Conservation (phyloP, 2,113 vertebrate genomes). For the Rhinichthys klamathensis region DNA sequence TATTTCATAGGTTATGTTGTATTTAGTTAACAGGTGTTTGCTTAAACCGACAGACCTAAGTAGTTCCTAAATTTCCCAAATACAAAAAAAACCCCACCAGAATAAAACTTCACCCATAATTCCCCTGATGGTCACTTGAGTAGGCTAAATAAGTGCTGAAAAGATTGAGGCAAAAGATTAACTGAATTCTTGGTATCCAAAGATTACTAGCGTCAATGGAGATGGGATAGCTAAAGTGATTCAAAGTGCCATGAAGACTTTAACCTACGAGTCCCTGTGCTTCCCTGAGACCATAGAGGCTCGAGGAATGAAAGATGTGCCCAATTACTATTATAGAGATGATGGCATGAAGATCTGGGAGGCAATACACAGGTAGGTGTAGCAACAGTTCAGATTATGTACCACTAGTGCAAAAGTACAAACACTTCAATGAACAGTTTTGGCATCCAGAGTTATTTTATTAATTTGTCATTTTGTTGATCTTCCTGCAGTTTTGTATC, state of each 20-base stretch:
- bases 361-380: conserved; percentile 61
- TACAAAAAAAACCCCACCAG: too few species aligned
- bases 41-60: background rate
- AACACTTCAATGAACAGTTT: too few species aligned
- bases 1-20: background rate
- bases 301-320: conserved; percentile 63
- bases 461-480: background rate
- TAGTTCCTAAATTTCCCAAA: too few species aligned
- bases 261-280: conserved; percentile 68
- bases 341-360: conserved; percentile 72
- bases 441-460: too few species aligned
- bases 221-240: accelerated
- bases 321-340: conserved; percentile 72
- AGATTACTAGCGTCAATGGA: background rate
- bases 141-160: too few species aligned
- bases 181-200: background rate
- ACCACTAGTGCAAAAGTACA: background rate
- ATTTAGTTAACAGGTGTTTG: background rate
- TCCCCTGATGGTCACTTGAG: too few species aligned
- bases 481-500: conserved; percentile 79
- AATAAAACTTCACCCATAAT: too few species aligned
- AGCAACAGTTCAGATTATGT: background rate
- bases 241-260: background rate
- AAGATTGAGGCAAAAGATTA: background rate
- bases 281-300: conserved; percentile 69